phyloP scores from a whole-genome alignment of 2,797 vertebrate species.

The Acrossocheilus fasciatus region DNA sequence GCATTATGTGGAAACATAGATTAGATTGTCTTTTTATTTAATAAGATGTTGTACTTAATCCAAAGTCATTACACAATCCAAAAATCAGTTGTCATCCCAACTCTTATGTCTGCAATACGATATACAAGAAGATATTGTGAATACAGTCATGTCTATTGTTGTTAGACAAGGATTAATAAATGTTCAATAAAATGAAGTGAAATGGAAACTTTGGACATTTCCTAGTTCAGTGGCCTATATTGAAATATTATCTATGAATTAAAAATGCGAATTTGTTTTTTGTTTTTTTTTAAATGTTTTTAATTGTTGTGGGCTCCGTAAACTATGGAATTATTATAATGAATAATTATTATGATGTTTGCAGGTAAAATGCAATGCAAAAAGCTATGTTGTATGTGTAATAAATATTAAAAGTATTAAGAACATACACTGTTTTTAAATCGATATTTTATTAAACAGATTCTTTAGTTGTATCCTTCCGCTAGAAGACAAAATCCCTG shows the following conservation, averaged over 20 bases:
- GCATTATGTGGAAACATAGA: not conserved
- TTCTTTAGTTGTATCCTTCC: not conserved
- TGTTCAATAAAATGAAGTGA: not conserved
- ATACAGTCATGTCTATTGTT: not conserved
- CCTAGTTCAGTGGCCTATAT: not conserved
- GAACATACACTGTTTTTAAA: not conserved
- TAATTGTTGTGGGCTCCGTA: not conserved
- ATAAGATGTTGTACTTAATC: not conserved
- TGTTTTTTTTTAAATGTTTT: too few species aligned
- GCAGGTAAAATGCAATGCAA: not conserved
- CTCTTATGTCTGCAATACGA: not conserved
- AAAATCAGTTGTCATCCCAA: not conserved
- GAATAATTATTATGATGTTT: not conserved
- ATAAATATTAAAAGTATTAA: not conserved
- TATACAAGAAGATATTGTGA: not conserved
- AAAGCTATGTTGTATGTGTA: too few species aligned
- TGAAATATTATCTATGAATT: too few species aligned
- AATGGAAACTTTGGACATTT: not conserved
- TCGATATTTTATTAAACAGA: not conserved
- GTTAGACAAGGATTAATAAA: too few species aligned
- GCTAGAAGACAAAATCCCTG: not conserved
- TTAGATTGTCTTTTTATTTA: not conserved
- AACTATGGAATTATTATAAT: not conserved
- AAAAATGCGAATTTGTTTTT: too few species aligned
- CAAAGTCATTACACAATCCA: not conserved